Percentiles rank a stretch among this genome's conserved stretches.
Conservation (phyloP, 2,797 vertebrate genomes). For the Vultur gryphus region DNA sequence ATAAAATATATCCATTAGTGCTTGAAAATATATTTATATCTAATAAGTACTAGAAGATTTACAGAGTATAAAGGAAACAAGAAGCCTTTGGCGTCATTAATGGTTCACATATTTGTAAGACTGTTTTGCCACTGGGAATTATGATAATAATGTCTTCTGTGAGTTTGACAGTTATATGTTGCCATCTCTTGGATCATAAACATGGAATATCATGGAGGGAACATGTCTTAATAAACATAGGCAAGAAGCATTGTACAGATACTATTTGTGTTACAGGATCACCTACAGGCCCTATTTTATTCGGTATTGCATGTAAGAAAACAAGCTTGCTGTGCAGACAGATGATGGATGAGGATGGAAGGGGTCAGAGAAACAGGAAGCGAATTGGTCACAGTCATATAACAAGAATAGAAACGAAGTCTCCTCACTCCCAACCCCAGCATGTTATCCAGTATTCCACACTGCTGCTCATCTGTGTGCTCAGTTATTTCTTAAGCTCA, state of each 20-base stretch:
- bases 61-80: background rate
- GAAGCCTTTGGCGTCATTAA: background rate
- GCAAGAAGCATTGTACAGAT: background rate
- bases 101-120: background rate
- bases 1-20: background rate
- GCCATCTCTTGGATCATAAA: background rate
- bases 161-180: background rate
- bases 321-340: background rate
- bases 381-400: background rate
- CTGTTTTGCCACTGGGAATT: background rate
- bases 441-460: background rate
- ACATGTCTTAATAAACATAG: background rate
- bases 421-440: background rate
- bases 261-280: background rate
- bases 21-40: background rate
- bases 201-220: background rate
- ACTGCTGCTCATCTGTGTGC: background rate
- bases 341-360: constrained; percentile 14
- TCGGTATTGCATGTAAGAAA: background rate
- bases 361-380: constrained; percentile 18
- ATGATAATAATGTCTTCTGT: background rate
- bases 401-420: background rate
- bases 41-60: background rate
- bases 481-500: background rate
- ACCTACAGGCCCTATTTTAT: background rate